Evolutionary conservation across 2,113 vertebrate genomes (phyloP).

Genomic region (Onychostoma macrolepis): DNA sequence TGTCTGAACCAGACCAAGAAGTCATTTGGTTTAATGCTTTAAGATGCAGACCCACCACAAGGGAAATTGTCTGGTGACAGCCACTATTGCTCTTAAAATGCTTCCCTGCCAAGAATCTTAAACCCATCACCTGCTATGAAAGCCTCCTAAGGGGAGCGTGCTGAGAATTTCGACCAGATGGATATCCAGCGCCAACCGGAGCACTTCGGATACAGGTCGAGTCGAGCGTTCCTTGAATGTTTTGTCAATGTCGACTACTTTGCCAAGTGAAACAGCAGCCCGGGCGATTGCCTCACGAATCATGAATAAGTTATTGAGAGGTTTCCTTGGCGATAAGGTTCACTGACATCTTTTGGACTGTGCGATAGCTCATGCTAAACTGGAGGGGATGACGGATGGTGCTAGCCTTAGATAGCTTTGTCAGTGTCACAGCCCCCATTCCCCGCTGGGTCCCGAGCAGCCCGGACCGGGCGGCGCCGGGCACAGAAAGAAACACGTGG

Average conservation of each 20-base stretch:
- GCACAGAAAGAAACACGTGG: slow-evolving; percentile 10
- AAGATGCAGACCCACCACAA: slow-evolving; percentile 45
- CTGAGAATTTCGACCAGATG: slow-evolving; percentile 48
- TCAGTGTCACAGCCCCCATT: slow-evolving; percentile 51
- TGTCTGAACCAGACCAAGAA: not conserved
- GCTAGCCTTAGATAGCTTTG: slow-evolving; percentile 54
- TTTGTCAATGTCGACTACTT: slow-evolving; percentile 58
- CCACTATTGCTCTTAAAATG: slow-evolving; percentile 47
- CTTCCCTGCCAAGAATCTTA: slow-evolving; percentile 49
- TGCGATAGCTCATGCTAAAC: slow-evolving; percentile 63
- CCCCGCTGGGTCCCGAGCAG: slow-evolving; percentile 39
- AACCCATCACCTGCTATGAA: slow-evolving; percentile 45
- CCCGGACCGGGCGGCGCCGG: slow-evolving; percentile 27
- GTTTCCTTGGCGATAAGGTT: slow-evolving; percentile 62
- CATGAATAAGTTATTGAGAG: slow-evolving; percentile 64
- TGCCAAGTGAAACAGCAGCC: slow-evolving; percentile 55
- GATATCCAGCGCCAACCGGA: slow-evolving; percentile 37
- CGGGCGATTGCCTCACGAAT: slow-evolving; percentile 51
- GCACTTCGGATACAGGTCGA: slow-evolving; percentile 38
- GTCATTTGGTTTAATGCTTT: slow-evolving; percentile 47
- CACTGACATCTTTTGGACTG: slow-evolving; percentile 58
- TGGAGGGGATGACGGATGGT: slow-evolving; percentile 55
- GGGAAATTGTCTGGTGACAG: slow-evolving; percentile 46
- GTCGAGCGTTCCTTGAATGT: slow-evolving; percentile 49
- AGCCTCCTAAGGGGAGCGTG: slow-evolving; percentile 22